Evolutionary conservation across 2,113 vertebrate genomes (phyloP).

Genomic region (Zosterops japonicus): DNA sequence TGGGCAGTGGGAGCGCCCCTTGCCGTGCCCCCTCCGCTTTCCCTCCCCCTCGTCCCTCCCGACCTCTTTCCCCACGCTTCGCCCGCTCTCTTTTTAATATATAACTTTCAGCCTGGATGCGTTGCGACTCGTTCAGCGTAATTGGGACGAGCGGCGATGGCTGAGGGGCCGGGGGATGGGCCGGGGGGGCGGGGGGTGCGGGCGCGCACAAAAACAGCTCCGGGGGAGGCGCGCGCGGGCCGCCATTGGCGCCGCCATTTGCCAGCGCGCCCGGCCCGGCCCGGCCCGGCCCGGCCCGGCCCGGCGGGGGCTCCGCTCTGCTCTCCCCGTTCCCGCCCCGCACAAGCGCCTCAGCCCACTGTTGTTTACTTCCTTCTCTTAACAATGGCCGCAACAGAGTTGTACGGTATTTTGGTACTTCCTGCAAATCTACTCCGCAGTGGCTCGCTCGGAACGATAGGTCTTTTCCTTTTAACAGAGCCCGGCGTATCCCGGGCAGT

Average conservation of each 20-base stretch:
- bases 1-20: constrained; percentile 31
- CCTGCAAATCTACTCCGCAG: neutral
- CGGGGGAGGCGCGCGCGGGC: constrained; percentile 42
- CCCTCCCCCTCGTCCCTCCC: neutral
- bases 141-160: constrained; percentile 73
- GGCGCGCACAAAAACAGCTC: constrained; percentile 66
- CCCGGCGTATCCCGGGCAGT: neutral
- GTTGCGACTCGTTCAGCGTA: constrained; percentile 76
- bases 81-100: neutral
- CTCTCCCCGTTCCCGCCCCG: neutral
- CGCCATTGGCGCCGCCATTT: constrained; percentile 64
- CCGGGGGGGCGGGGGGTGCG: neutral
- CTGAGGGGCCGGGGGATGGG: constrained; percentile 73
- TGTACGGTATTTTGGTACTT: constrained; percentile 19
- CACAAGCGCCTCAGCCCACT: neutral
- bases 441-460: neutral
- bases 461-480: neutral
- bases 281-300: neutral
- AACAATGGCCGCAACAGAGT: neutral
- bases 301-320: neutral
- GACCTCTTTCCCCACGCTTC: constrained; percentile 33
- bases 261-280: neutral
- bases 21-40: constrained; percentile 46
- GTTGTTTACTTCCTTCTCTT: constrained; percentile 21
- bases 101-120: constrained; percentile 70